Conservation (phyloP, 92 coral and sea anemone species). For the Siderastrea radians region DNA sequence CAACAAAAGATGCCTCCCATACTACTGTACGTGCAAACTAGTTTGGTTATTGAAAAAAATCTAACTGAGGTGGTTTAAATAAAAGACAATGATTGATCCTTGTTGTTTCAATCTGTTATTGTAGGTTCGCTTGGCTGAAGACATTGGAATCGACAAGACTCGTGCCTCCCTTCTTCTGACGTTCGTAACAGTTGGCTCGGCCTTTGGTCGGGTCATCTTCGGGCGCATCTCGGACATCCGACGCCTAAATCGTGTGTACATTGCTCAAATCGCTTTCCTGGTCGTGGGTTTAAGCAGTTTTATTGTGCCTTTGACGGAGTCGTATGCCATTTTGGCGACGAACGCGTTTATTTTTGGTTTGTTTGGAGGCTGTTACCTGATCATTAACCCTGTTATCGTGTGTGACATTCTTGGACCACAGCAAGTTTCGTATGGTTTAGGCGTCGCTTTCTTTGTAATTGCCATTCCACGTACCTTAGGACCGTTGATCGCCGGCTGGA, state of each 20-base stretch:
- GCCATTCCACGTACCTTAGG: slow-evolving; percentile 74
- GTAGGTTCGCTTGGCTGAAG: slow-evolving; percentile 83
- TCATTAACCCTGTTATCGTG: slow-evolving; percentile 66
- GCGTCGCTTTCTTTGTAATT: slow-evolving; percentile 64
- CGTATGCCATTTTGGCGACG: slow-evolving; percentile 53
- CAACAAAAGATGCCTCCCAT: too few species aligned
- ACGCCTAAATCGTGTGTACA: slow-evolving; percentile 70
- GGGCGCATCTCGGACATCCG: slow-evolving; percentile 78
- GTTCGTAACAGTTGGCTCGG: slow-evolving; percentile 75
- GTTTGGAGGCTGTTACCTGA: slow-evolving; percentile 77
- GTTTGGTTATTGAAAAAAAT: too few species aligned
- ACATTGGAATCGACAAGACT: slow-evolving; percentile 60
- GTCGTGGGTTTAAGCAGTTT: slow-evolving; percentile 65
- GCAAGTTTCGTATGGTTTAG: slow-evolving; percentile 72
- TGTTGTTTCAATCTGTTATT: neutral
- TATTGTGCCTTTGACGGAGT: slow-evolving; percentile 70
- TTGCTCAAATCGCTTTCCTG: slow-evolving; percentile 73
- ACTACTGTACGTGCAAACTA: too few species aligned
- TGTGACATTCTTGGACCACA: slow-evolving; percentile 78
- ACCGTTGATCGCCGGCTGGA: slow-evolving; percentile 79
- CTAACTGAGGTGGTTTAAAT: neutral
- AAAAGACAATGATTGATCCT: too few species aligned
- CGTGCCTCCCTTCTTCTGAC: slow-evolving; percentile 78
- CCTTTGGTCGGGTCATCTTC: slow-evolving; percentile 79
- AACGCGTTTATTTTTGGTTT: slow-evolving; percentile 71